Conservation (phyloP, 2,797 vertebrate genomes). For the Spinibarbus caldwelli region DNA sequence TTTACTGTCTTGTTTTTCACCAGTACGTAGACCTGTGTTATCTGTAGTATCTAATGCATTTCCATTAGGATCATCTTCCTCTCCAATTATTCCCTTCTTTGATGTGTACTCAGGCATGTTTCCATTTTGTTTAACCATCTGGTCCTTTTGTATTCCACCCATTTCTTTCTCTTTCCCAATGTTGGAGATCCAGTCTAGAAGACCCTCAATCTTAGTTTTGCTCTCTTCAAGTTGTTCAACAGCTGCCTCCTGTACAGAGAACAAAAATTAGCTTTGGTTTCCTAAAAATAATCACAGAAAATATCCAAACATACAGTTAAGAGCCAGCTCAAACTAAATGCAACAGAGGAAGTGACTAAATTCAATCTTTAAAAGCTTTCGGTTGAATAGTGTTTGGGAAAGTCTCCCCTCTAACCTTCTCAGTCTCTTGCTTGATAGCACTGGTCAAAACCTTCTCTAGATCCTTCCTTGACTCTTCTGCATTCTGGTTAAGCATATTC, state of each 20-base stretch:
- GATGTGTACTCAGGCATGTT: conserved; percentile 81
- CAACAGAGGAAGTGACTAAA: background rate
- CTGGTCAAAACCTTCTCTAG: conserved; percentile 93
- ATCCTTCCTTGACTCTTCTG: conserved; percentile 92
- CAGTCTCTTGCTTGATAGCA: conserved; percentile 95
- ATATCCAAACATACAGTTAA: background rate
- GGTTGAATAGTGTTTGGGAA: background rate
- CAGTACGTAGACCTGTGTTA: conserved; percentile 71
- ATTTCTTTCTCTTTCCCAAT: conserved; percentile 84
- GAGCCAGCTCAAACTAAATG: background rate
- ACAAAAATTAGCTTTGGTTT: background rate
- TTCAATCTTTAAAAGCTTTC: background rate
- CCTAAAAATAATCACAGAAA: background rate
- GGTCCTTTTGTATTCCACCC: conserved; percentile 69
- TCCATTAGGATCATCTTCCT: conserved; percentile 92
- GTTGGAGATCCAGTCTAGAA: conserved; percentile 92
- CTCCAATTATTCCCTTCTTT: conserved; percentile 71
- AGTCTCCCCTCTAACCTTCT: conserved; percentile 84
- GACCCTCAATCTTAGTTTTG: conserved; percentile 91
- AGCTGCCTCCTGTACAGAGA: conserved; percentile 84
- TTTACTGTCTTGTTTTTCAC: conserved; percentile 61
- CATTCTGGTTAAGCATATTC: conserved; percentile 87
- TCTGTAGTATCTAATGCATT: conserved; percentile 82
- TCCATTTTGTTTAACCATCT: conserved; percentile 85
- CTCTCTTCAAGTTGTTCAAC: conserved; percentile 93